A percentile compares a stretch with the other conserved stretches of the same genome.
phyloP scores from a whole-genome alignment of 2,888 invertebrate genomes.

The Agapetus fuscipes region DNA sequence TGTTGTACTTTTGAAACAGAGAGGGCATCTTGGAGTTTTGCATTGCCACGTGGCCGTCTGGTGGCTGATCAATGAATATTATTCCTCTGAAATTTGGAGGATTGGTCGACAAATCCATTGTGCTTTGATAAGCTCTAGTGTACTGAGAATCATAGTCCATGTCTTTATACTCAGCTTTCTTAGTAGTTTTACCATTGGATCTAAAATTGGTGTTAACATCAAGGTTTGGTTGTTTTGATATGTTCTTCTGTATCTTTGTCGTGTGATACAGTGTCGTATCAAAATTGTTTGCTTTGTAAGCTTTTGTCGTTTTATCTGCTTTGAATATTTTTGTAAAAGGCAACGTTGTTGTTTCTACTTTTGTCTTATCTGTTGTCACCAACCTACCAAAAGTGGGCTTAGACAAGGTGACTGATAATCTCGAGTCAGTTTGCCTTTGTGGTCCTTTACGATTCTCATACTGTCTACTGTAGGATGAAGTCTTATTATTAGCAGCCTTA shows the following conservation, averaged over 20 bases:
- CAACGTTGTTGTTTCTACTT: slow-evolving; percentile 8
- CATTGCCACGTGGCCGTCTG: slow-evolving; percentile 29
- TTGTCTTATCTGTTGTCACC: slow-evolving; percentile 8
- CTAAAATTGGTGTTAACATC: slow-evolving; percentile 39
- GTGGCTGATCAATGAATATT: slow-evolving; percentile 31
- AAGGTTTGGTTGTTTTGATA: slow-evolving; percentile 17
- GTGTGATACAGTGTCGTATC: slow-evolving; percentile 5
- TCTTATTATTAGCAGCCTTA: slow-evolving; percentile 36
- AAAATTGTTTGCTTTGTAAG: background rate
- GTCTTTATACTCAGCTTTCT: background rate
- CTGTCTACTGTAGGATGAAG: slow-evolving; percentile 14
- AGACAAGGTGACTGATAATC: background rate
- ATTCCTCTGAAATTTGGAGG: slow-evolving; percentile 29
- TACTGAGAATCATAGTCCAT: slow-evolving; percentile 22
- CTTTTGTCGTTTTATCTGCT: slow-evolving; percentile 5
- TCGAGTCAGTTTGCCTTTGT: slow-evolving; percentile 18
- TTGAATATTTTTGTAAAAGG: too few species aligned
- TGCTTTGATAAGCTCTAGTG: slow-evolving; percentile 22
- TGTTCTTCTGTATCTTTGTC: slow-evolving; percentile 18
- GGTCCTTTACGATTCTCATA: slow-evolving; percentile 18
- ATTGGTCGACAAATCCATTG: slow-evolving; percentile 26
- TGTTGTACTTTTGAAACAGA: slow-evolving; percentile 63
- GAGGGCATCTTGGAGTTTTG: slow-evolving; percentile 53
- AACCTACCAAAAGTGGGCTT: too few species aligned
- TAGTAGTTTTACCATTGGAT: slow-evolving; percentile 25